Conservation (phyloP, 2,888 invertebrate genomes). For the Oeneis ivallda region DNA sequence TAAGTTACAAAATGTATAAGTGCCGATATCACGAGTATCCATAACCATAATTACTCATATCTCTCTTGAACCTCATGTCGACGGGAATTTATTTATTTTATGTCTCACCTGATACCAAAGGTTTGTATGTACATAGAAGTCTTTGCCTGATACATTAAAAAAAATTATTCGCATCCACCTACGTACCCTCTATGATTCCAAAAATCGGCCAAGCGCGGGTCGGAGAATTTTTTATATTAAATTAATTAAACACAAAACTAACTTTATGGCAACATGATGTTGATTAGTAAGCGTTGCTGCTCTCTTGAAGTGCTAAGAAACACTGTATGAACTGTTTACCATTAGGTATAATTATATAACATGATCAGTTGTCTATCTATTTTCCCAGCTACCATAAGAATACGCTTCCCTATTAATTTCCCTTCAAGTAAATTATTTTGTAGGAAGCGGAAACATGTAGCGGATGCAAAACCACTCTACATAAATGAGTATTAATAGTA, state of each 20-base stretch:
- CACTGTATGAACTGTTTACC: neutral
- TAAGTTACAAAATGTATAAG: too few relatives aligned
- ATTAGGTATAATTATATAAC: neutral
- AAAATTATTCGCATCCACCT: neutral
- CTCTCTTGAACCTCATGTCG: too few relatives aligned
- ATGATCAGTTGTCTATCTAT: neutral
- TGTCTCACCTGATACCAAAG: too few relatives aligned
- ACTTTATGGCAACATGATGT: neutral
- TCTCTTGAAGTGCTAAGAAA: neutral
- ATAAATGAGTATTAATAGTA: neutral
- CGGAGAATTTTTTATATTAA: too few relatives aligned
- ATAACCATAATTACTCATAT: too few relatives aligned
- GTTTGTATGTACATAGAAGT: too few relatives aligned
- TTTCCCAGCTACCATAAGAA: neutral
- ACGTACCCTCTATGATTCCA: too few relatives aligned
- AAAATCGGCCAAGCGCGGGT: too few relatives aligned
- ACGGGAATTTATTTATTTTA: too few relatives aligned
- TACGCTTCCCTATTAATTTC: slow-evolving; percentile 8
- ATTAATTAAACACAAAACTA: neutral
- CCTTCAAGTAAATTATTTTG: neutral
- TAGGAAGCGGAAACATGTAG: slow-evolving; percentile 50
- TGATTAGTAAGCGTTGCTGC: neutral
- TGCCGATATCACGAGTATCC: too few relatives aligned
- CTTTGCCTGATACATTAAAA: too few relatives aligned
- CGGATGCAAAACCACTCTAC: slow-evolving; percentile 43